Conservation (phyloP, 2,113 vertebrate species). For the Rhinogobius similis region DNA sequence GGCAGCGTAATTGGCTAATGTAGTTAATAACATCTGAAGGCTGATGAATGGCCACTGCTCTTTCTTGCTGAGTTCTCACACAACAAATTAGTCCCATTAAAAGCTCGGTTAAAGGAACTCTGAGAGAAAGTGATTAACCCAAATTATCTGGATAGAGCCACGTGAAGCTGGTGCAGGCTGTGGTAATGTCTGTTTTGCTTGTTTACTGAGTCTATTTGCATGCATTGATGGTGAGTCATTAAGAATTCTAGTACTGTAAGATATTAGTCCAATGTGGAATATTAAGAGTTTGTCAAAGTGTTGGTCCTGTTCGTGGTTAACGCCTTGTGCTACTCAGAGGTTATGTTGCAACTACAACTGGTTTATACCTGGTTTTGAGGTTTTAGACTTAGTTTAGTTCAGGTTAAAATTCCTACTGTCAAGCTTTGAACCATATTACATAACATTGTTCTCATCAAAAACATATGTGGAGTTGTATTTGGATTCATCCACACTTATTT, state of each 20-base stretch:
- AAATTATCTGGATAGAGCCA: conserved; percentile 64
- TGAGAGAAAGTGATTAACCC: conserved; percentile 70
- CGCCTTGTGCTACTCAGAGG: background rate
- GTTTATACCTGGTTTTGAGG: too few species aligned
- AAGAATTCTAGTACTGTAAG: background rate
- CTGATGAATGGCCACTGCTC: conserved; percentile 73
- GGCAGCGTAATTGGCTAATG: conserved; percentile 72
- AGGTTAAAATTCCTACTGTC: too few species aligned
- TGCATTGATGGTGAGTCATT: conserved; percentile 29
- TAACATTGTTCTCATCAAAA: too few species aligned
- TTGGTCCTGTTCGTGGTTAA: background rate
- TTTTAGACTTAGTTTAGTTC: too few species aligned
- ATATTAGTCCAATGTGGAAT: background rate
- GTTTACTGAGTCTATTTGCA: conserved; percentile 37
- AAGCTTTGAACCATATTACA: too few species aligned
- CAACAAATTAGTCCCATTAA: conserved; percentile 79
- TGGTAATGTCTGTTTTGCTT: conserved; percentile 11
- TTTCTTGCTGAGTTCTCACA: conserved; percentile 68
- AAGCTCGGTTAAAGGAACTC: conserved; percentile 70
- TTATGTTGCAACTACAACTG: background rate
- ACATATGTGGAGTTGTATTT: too few species aligned
- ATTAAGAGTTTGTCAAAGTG: background rate
- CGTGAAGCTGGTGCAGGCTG: conserved; percentile 39
- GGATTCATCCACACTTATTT: too few species aligned
- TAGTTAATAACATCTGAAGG: conserved; percentile 77